Base-by-base conservation (phyloP, 1,140 invertebrate species). In the Pseudomyrmex sp. region DNA sequence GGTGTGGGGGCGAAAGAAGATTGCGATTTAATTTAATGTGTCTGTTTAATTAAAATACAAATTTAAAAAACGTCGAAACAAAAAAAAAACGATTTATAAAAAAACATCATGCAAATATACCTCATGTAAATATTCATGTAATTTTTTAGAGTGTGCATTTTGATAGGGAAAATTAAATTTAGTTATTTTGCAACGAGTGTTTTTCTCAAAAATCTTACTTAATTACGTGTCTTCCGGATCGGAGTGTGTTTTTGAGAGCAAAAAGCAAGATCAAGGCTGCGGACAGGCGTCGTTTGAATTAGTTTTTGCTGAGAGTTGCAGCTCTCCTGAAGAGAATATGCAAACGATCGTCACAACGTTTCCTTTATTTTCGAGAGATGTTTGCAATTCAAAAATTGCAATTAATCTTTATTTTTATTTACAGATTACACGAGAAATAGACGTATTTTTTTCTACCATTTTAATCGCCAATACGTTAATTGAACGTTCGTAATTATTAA, bases 321-420 rank as follows among this genome's bases (percentile, higher is more conserved):
- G 23, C 15, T 26, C 15, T 70, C 54, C 59, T 70, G 52, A 70
- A 50, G 54, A 80, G 59, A 72, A 80, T 72, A 80, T 80, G 65
- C 76, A 72, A 80, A 72, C 76, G 23, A 54, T 48, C 54, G 52
- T 76, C 62, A 52, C 61, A 48, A 68, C 48, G 44, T 35, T 23
- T 80, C 44, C 52, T 80, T 59, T 72, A 61, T 80, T 80, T 50
- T n/a, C 23, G 3, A 9, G 35, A 70, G 15, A 80, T 59, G 72
- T 72, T 80, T 72, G 54, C 56, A 72, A 80, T 80, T 59, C 66
- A 48, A 72, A 72, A 23, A 70, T 70, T 59, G 44, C 54, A 59
- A 70, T 72, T 72, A 72, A 80, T 12, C 46, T 72, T 70, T 48
- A 35, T 23, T 46, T 46, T n/a, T 48, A 54, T 20, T 77, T 68